A percentile compares a stretch with the other conserved stretches of the same genome.
Conservation (phyloP, 2,888 invertebrate genomes). For the Andricus curvator region DNA sequence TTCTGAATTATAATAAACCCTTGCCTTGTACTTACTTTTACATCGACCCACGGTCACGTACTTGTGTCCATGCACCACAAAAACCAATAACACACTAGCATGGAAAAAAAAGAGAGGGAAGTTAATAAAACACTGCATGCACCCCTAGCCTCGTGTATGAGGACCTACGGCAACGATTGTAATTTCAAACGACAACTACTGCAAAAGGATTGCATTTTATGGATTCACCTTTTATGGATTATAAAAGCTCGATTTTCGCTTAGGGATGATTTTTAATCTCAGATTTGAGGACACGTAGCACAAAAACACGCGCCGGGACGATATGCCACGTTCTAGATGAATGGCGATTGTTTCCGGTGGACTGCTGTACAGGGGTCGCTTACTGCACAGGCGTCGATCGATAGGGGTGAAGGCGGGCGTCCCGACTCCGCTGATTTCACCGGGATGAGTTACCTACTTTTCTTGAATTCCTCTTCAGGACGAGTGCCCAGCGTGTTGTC, state of each 20-base stretch:
- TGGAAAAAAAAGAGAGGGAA: not conserved
- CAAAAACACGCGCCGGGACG: conserved; percentile 49
- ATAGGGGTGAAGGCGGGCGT: conserved; percentile 60
- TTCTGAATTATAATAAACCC: not conserved
- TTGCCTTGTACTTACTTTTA: not conserved
- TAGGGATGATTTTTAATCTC: not conserved
- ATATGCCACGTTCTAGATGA: conserved; percentile 56
- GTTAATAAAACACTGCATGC: conserved; percentile 24
- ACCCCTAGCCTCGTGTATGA: conserved; percentile 12
- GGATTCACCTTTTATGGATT: not conserved
- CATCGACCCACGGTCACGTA: conserved; percentile 22
- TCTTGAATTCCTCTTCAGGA: not conserved
- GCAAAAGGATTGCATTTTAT: not conserved
- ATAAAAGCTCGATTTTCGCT: not conserved
- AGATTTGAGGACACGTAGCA: conserved; percentile 25
- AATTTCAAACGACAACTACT: not conserved
- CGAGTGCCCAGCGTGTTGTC: not conserved
- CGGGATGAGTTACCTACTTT: conserved; percentile 35
- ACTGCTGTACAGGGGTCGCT: conserved; percentile 51
- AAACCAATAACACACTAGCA: conserved; percentile 28
- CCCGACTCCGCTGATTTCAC: conserved; percentile 36
- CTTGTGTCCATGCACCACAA: conserved; percentile 13
- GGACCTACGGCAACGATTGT: not conserved
- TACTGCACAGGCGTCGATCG: conserved; percentile 65
- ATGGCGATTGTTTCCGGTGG: conserved; percentile 59